Evolutionary conservation across 2,113 vertebrate species (phyloP).

Genomic region (Mugil cephalus): DNA sequence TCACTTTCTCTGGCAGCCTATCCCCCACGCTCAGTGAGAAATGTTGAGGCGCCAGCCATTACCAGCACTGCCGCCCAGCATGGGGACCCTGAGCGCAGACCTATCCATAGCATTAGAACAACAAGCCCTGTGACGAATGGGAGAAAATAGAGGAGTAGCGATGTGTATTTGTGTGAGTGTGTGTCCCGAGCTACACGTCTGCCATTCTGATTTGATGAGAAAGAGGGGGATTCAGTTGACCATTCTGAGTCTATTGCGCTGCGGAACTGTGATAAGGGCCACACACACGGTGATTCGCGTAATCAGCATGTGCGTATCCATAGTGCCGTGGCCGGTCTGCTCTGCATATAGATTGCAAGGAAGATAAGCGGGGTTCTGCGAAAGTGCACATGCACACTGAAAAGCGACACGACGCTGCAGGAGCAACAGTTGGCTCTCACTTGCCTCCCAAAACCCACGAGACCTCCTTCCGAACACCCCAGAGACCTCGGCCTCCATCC

Average conservation of each 20-base stretch:
- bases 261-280: constrained; percentile 70
- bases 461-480: constrained; percentile 56
- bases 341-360: constrained; percentile 67
- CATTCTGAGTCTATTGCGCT: constrained; percentile 56
- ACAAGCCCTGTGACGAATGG: constrained; percentile 80
- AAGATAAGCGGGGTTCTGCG: constrained; percentile 46
- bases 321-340: constrained; percentile 50
- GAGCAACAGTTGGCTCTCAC: constrained; percentile 69
- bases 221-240: constrained; percentile 53
- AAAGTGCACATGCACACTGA: constrained; percentile 15
- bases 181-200: constrained; percentile 49
- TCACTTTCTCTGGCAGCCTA: constrained; percentile 16
- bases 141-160: constrained; percentile 76
- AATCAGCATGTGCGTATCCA: constrained; percentile 57
- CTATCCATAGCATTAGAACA: constrained; percentile 74
- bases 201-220: constrained; percentile 67
- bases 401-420: constrained; percentile 14
- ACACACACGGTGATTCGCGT: constrained; percentile 59
- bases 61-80: constrained; percentile 42
- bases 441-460: constrained; percentile 33
- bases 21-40: constrained; percentile 37
- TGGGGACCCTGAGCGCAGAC: constrained; percentile 69
- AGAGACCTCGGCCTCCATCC: constrained; percentile 60
- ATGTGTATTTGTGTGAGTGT: constrained; percentile 41
- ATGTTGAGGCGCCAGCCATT: constrained; percentile 56